Conservation (phyloP, 2,797 vertebrate genomes). For the Heteromormyrus szaboi region DNA sequence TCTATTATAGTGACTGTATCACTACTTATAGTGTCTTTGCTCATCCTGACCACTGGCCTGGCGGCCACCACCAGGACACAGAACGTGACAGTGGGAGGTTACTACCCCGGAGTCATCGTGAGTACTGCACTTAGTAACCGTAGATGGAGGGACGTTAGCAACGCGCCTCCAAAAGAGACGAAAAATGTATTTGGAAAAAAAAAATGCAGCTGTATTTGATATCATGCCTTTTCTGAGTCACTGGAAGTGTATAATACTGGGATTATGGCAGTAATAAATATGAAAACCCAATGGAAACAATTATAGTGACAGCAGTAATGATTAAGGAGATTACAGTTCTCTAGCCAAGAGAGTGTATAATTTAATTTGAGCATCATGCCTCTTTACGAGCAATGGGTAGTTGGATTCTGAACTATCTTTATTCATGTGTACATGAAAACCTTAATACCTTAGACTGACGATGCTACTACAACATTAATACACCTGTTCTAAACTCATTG, state of each 20-base stretch:
- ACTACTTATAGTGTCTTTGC: constrained; percentile 86
- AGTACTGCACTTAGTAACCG: constrained; percentile 53
- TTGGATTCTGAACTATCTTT: neutral
- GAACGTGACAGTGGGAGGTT: constrained; percentile 96
- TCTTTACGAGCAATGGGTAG: neutral
- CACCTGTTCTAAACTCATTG: neutral
- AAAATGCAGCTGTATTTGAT: neutral
- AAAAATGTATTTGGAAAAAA: neutral
- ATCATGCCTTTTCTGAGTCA: neutral
- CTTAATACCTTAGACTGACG: neutral
- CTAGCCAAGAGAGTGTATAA: neutral
- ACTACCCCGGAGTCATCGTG: constrained; percentile 97
- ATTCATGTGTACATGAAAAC: neutral
- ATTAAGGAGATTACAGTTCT: neutral
- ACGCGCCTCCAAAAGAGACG: neutral
- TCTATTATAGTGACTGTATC: constrained; percentile 88
- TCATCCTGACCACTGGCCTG: constrained; percentile 91
- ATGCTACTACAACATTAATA: neutral
- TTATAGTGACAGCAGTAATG: neutral
- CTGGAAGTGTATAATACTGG: neutral
- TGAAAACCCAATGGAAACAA: neutral
- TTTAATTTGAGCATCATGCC: neutral
- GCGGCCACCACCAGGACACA: constrained; percentile 94
- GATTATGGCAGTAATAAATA: neutral
- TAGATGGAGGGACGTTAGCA: neutral